Conservation (phyloP, 2,113 vertebrate genomes). For the Oncorhynchus tshawytscha region DNA sequence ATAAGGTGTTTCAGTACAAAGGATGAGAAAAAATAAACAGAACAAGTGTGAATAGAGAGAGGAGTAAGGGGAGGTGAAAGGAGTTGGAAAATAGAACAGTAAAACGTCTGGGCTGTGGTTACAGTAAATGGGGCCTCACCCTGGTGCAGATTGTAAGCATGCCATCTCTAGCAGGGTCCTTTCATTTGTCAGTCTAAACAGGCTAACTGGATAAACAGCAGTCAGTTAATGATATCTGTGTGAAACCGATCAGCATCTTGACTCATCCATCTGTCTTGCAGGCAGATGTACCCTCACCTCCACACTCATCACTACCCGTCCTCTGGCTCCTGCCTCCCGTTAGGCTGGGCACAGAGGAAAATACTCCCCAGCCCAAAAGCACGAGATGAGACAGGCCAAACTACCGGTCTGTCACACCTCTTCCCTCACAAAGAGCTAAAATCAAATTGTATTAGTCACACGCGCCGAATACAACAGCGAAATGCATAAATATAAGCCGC, state of each 20-base stretch:
- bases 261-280: constrained; percentile 39
- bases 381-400: neutral
- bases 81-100: too few species aligned
- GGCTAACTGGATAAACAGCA: constrained; percentile 53
- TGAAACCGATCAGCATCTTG: constrained; percentile 29
- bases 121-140: constrained; percentile 26
- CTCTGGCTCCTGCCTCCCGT: neutral
- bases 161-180: constrained; percentile 15
- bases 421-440: neutral
- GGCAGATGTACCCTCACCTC: constrained; percentile 25
- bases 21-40: neutral
- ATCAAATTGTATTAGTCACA: too few species aligned
- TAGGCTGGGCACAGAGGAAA: neutral
- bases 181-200: constrained; percentile 44
- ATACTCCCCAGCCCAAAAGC: too few species aligned
- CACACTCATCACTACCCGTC: constrained; percentile 16
- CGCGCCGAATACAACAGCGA: too few species aligned
- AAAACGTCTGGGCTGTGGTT: constrained; percentile 11
- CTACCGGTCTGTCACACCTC: neutral
- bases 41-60: neutral
- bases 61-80: neutral
- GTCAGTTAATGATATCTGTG: constrained; percentile 43
- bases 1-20: neutral
- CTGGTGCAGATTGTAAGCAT: neutral
- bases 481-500: too few species aligned